phyloP scores from a whole-genome alignment of 2,888 invertebrate genomes.

The Cephalotes varians region DNA sequence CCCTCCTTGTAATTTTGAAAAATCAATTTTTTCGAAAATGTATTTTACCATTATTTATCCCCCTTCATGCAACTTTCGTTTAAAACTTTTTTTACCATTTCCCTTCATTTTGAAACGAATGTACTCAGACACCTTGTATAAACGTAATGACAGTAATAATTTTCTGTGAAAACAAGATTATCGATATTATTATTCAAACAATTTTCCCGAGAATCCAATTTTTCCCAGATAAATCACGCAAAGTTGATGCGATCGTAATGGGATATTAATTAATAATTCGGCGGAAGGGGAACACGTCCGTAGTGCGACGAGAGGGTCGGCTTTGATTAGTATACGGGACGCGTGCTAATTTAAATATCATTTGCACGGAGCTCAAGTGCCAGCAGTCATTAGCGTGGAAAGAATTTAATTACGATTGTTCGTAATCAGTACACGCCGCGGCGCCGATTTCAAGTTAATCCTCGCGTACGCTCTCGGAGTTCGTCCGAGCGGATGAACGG shows the following conservation, averaged over 20 bases:
- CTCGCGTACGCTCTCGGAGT: slow-evolving; percentile 49
- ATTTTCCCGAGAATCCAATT: slow-evolving; percentile 16
- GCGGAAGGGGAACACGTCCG: slow-evolving; percentile 57
- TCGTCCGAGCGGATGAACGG: slow-evolving; percentile 49
- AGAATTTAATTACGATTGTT: slow-evolving; percentile 74
- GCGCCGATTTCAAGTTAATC: slow-evolving; percentile 61
- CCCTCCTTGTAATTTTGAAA: too few species aligned
- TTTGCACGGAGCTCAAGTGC: slow-evolving; percentile 68
- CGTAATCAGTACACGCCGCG: slow-evolving; percentile 55
- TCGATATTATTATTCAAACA: slow-evolving; percentile 29
- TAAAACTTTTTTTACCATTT: too few species aligned
- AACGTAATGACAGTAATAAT: not conserved
- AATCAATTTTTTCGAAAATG: too few species aligned
- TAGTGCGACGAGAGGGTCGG: slow-evolving; percentile 61
- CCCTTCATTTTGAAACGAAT: too few species aligned
- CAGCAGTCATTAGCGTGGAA: slow-evolving; percentile 70
- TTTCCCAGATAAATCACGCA: slow-evolving; percentile 31
- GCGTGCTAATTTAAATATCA: slow-evolving; percentile 74
- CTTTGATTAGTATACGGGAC: slow-evolving; percentile 70
- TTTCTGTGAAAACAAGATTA: not conserved
- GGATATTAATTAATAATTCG: slow-evolving; percentile 52
- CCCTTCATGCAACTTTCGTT: too few species aligned
- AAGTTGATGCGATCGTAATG: slow-evolving; percentile 46
- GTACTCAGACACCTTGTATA: too few species aligned
- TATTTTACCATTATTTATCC: too few species aligned